These are phyloP conservation scores for Mesocricetus auratus DNA, from an alignment of 2,113 vertebrate genomes.

Conservation along the genomic window DNA sequence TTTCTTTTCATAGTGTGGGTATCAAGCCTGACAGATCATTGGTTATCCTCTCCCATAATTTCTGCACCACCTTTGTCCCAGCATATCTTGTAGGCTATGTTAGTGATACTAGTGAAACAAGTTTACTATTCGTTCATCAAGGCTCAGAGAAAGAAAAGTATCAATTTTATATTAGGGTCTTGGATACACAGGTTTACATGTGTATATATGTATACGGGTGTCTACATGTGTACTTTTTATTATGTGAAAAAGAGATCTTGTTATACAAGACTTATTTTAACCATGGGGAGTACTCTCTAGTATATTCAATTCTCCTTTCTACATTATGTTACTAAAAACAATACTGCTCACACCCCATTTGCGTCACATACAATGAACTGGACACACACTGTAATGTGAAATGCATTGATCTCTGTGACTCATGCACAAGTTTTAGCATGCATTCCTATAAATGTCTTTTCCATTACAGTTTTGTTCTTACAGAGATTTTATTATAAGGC, in stretches of 20 bases:
- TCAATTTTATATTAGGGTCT: conserved; percentile 11
- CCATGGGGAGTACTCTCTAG: neutral
- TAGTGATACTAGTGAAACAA: neutral
- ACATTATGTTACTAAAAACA: conserved; percentile 52
- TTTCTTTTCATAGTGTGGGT: neutral
- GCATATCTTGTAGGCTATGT: neutral
- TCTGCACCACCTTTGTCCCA: neutral
- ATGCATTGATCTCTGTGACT: conserved; percentile 11
- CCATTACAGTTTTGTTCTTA: neutral
- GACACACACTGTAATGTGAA: neutral
- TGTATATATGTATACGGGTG: neutral
- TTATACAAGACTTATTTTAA: conserved; percentile 8
- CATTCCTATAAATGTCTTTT: conserved; percentile 16
- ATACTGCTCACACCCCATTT: neutral
- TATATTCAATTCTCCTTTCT: conserved; percentile 1
- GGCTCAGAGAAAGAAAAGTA: neutral
- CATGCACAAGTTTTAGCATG: neutral
- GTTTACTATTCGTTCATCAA: neutral
- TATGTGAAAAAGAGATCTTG: neutral
- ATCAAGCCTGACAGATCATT: neutral
- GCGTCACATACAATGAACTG: neutral
- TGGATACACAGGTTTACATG: neutral
- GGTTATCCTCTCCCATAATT: neutral
- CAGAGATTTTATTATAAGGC: neutral
- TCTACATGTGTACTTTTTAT: neutral